Conservation (phyloP, 53 echinoderm and acorn worm species). For the Hippasteria phrygiana region DNA sequence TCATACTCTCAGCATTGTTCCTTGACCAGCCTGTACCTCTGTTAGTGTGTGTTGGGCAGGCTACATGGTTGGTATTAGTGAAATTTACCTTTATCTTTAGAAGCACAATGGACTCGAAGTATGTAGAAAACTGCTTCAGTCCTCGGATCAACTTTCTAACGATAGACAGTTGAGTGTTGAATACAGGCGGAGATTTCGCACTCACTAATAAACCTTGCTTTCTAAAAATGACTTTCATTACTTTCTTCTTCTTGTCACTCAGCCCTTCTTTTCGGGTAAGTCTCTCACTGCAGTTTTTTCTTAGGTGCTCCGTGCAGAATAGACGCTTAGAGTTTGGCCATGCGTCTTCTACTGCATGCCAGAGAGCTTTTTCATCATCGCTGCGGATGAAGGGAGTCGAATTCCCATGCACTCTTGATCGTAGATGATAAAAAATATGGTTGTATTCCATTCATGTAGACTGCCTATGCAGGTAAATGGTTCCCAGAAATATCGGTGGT, state of each 20-base stretch:
- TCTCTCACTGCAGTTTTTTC: conserved; percentile 12
- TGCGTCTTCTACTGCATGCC: conserved; percentile 3
- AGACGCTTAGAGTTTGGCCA: conserved; percentile 13
- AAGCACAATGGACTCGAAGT: conserved; percentile 3
- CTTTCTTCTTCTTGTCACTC: conserved; percentile 12
- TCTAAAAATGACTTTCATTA: conserved; percentile 10
- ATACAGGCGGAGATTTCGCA: background rate
- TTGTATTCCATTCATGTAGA: background rate
- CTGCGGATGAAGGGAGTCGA: conserved; percentile 13
- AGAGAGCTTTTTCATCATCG: conserved; percentile 11
- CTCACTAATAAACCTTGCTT: background rate
- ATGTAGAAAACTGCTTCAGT: conserved; percentile 25
- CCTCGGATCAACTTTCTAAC: background rate
- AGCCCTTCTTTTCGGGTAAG: background rate
- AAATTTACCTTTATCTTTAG: conserved; percentile 6
- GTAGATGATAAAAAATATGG: background rate
- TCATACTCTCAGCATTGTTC: conserved; percentile 17
- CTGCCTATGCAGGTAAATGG: background rate
- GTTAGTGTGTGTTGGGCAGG: background rate
- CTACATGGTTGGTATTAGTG: background rate
- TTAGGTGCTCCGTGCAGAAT: background rate
- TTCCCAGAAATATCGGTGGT: conserved; percentile 11
- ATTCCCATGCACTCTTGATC: background rate
- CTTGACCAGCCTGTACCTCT: conserved; percentile 10
- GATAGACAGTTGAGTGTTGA: conserved; percentile 7